These are phyloP conservation scores for Cydia strobilella DNA, from an alignment of 1,140 invertebrate species.

Conservation along the genomic window DNA sequence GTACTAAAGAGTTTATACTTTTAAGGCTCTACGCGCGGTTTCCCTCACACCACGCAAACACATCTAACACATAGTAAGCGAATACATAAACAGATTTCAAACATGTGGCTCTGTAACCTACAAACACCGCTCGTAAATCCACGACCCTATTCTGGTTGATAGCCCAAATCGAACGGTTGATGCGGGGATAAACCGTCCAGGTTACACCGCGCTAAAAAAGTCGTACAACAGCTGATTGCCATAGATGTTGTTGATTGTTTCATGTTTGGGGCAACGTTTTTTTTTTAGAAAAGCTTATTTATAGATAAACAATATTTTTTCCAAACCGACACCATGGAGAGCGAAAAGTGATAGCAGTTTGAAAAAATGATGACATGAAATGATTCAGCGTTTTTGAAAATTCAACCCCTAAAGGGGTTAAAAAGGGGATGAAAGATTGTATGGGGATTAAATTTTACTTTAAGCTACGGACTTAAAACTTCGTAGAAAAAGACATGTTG, in stretches of 20 bases:
- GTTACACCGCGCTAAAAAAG: constrained; percentile 15
- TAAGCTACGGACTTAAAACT: too few species aligned
- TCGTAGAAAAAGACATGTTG: too few species aligned
- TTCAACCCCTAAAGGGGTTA: too few species aligned
- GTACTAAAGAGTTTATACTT: too few species aligned
- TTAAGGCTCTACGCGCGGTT: too few species aligned
- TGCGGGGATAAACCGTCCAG: neutral
- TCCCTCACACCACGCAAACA: too few species aligned
- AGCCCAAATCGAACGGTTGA: constrained; percentile 16
- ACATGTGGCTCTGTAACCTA: neutral
- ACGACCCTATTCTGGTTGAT: constrained; percentile 20
- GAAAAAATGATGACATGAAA: too few species aligned
- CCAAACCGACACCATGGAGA: neutral
- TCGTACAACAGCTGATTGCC: constrained; percentile 4
- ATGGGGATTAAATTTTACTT: too few species aligned
- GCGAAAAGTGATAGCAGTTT: neutral
- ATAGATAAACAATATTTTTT: neutral
- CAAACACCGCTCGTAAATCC: neutral
- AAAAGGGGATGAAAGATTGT: too few species aligned
- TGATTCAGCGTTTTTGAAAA: too few species aligned
- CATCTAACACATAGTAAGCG: neutral
- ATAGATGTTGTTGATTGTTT: neutral
- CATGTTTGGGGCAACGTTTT: neutral
- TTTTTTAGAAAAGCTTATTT: neutral
- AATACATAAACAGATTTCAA: neutral